A percentile compares a stretch with the other conserved stretches of the same genome.
Conservation (phyloP, 2,797 vertebrate species). For the Eremophila alpestris region DNA sequence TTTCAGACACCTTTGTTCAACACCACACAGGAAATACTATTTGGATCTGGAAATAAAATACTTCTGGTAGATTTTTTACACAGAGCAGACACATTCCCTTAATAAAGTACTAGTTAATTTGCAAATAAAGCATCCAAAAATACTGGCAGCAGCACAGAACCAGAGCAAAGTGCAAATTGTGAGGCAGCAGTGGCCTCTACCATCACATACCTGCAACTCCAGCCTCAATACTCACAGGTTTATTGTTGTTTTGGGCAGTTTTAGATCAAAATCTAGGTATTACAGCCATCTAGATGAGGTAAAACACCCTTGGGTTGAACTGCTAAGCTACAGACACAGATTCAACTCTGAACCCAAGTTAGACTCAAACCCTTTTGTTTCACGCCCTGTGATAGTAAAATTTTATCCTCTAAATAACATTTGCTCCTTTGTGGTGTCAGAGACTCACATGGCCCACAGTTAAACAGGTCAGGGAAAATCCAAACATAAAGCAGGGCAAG, state of each 20-base stretch:
- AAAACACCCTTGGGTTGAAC: not conserved
- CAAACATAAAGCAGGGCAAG: conserved; percentile 51
- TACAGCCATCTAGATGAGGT: not conserved
- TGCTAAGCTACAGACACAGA: not conserved
- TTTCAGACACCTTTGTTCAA: not conserved
- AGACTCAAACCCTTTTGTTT: not conserved
- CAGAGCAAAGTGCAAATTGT: not conserved
- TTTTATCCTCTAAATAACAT: not conserved
- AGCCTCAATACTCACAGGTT: not conserved
- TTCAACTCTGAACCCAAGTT: not conserved
- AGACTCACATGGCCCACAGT: not conserved
- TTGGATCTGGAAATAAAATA: not conserved
- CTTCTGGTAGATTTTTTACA: not conserved
- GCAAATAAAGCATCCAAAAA: not conserved
- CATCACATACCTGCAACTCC: not conserved
- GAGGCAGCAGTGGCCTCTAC: not conserved
- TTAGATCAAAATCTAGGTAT: not conserved
- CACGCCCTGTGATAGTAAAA: not conserved
- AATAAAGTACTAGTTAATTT: not conserved
- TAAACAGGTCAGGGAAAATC: conserved; percentile 64
- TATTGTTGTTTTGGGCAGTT: not conserved
- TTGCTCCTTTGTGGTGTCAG: not conserved
- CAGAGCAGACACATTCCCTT: rapidly evolving
- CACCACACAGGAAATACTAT: rapidly evolving
- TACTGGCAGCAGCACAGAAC: not conserved